Percentiles rank a stretch among this genome's conserved stretches.
These are phyloP conservation scores for Acrocephalus kingi DNA, from an alignment of 2,113 vertebrate genomes.

Conservation along the genomic window DNA sequence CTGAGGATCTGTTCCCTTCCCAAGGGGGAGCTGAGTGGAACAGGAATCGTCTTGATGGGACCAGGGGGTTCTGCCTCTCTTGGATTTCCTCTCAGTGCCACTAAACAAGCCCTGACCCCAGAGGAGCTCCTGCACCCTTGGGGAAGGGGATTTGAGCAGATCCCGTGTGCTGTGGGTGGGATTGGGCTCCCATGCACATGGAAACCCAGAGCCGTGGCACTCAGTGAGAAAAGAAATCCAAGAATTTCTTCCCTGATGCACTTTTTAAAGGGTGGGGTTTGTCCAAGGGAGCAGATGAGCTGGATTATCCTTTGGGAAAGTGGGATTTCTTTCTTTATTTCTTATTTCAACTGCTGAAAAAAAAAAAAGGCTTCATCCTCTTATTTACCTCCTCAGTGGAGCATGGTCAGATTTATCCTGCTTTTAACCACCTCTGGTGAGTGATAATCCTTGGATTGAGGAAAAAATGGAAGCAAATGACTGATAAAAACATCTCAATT, in stretches of 20 bases:
- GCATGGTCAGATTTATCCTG: background rate
- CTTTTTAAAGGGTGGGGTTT: conserved; percentile 39
- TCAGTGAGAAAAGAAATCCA: background rate
- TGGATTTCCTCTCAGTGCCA: background rate
- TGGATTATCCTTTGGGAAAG: conserved; percentile 4
- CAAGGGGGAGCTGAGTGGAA: background rate
- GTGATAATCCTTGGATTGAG: background rate
- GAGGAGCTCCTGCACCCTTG: background rate
- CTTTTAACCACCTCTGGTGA: background rate
- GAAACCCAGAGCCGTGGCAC: background rate
- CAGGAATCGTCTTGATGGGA: background rate
- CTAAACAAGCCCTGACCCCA: rapidly evolving
- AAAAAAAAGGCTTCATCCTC: background rate
- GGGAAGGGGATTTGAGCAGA: background rate
- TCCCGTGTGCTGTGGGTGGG: background rate
- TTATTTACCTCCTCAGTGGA: background rate
- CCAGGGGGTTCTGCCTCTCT: background rate
- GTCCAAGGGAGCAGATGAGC: background rate
- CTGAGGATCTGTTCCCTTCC: background rate
- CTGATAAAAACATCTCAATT: background rate
- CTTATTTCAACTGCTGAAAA: background rate
- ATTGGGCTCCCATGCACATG: background rate
- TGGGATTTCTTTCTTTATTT: background rate
- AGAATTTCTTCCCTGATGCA: conserved; percentile 40
- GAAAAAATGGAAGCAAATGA: background rate